Evolutionary conservation across 2,797 vertebrate species (phyloP), one percentile per base, ranked within the genome.

Genomic region (Sciurus vulgaris): DNA sequence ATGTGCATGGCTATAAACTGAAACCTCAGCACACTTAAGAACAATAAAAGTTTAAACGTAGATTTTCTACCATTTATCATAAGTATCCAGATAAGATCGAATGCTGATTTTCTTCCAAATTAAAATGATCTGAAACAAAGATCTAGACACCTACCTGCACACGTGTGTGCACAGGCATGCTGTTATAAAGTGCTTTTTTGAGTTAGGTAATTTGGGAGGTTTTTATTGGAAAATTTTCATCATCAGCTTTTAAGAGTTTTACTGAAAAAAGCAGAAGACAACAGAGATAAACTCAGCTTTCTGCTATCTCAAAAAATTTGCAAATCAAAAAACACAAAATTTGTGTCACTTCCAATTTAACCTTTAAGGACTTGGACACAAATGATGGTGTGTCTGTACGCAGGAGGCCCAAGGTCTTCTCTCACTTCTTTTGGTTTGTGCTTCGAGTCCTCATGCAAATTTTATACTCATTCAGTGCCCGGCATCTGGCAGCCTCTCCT

Each of bases 281-380:
- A 56, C 54, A 61, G 28, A 69, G 13, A 82, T 26, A 78, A 86
- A 10, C 1, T 15, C 35, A 5, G 63, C 26, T 81, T 72, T 74
- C 47, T 59, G 54, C n/a, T 15, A 61, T 59, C 15, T 89, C 41
- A 69, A 77, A 63, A 41, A 35, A 59, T 7, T 47, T 6, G 28
- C 20, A 77, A 86, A 93, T 69, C 1, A 79, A 82, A 94, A 89
- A 41, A 41, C 4, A 78, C 33, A 87, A 72, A 86, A 44, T 20
- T 7, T 30, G 35, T 30, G 35, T 38, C 7, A 14, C 56, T n/a
- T 59, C 41, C 56, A 47, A 10, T n/a, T 54, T 61, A 65, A n/a
- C 30, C 33, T 24, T 3, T 7, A 73, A 63, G 44, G 82, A 3
- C 33, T 3, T 0, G 15, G 61, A 73, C 67, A 54, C 14, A 38